Conservation (phyloP, 2,888 invertebrate species). For the Dynastes hyllus region DNA sequence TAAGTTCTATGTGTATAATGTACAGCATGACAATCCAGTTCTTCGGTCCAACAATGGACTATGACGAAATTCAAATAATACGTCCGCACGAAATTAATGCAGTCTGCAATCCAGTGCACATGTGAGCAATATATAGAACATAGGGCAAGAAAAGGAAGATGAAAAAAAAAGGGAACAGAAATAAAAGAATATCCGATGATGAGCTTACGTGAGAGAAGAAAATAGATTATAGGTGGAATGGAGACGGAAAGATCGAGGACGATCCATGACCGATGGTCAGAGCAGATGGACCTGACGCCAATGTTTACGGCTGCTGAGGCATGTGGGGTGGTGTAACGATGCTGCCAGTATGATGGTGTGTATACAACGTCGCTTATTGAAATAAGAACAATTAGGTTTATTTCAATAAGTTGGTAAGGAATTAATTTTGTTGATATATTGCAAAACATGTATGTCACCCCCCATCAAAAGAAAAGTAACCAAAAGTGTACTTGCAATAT, state of each 20-base stretch:
- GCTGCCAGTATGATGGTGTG: constrained; percentile 13
- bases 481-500: no score
- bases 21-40: not conserved
- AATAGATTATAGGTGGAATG: constrained; percentile 21
- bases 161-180: constrained; percentile 15
- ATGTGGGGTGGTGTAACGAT: constrained; percentile 28
- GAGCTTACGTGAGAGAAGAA: constrained; percentile 31
- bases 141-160: constrained; percentile 17
- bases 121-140: constrained; percentile 4
- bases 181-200: constrained; percentile 21
- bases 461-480: no score
- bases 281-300: constrained; percentile 48
- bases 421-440: no score
- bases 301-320: constrained; percentile 35
- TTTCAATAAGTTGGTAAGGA: constrained; percentile 3
- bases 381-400: not conserved
- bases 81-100: constrained; percentile 19
- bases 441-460: no score
- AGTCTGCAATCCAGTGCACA: constrained; percentile 13
- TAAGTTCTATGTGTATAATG: not conserved
- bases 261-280: constrained; percentile 46
- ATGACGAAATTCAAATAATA: constrained; percentile 16
- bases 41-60: constrained; percentile 4
- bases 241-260: constrained; percentile 31
- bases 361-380: not conserved